Evolutionary conservation across 2,888 invertebrate species (phyloP), one percentile per base, ranked within the genome.

Genomic region (Lepidochitona cinerea): DNA sequence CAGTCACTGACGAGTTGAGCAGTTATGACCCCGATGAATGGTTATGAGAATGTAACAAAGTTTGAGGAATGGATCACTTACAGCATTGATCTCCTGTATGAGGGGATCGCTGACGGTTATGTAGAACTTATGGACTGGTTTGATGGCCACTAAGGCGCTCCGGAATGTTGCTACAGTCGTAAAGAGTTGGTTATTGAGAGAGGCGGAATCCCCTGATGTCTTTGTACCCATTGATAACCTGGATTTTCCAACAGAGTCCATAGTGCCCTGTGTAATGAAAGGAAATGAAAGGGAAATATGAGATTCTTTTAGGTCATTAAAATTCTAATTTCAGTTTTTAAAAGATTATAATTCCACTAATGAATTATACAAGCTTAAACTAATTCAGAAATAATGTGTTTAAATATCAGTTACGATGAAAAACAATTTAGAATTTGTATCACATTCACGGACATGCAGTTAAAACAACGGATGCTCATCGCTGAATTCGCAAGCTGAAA

Each of bases 121-220:
- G 41, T 54, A 65, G 3, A 54, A 54, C 37, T 79, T 79, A 23
- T 64, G 37, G 33, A 81, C 52, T 23, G 37, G 35, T 64, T 79
- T 79, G 23, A 81, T 70, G 12, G 75, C 75, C 35, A 81, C 81
- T 49, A 80, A 37, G 12, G 69, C 36, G 14, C 76, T 76, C 14
- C 68, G 53, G 59, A 75, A 77, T 52, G 32, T 64, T 6, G 68
- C 73, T 0, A 80, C 72, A 9, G 59, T 36, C 23, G 76, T 74
- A 37, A 76, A 77, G 7, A 59, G 4, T 26, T 72, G 71, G 41
- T 49, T 49, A 12, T 14, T n/a, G 29, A 18, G 9, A 18, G 32
- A 26, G 66, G 66, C 26, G 33, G 66, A 14, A 23, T 18, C 32
- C 1, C 26, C 49, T 12, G 41, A 23, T 1, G 23, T 49, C 37